These are phyloP conservation scores for Acropora tenuis DNA, from an alignment of 64 coral and sea anemone genomes.

Conservation along the genomic window DNA sequence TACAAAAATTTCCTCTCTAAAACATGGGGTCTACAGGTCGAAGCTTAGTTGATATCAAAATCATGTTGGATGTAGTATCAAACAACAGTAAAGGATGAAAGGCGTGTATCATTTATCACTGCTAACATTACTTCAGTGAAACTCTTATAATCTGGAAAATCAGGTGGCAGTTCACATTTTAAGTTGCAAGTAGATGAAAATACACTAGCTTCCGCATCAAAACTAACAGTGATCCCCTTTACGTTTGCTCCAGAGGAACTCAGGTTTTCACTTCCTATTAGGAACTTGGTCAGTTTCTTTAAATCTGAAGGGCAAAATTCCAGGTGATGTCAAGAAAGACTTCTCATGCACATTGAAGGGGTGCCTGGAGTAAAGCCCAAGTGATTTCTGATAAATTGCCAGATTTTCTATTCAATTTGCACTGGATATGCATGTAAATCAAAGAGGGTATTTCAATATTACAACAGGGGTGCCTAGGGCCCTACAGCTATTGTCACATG, in stretches of 20 bases:
- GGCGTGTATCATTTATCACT: background rate
- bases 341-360: background rate
- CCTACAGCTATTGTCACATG: too few species aligned
- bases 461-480: too few species aligned
- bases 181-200: background rate
- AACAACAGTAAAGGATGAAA: background rate
- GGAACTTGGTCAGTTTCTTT: background rate
- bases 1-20: too few species aligned
- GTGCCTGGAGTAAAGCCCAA: too few species aligned
- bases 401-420: too few species aligned
- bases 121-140: background rate
- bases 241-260: background rate
- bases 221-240: background rate
- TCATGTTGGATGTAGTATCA: background rate
- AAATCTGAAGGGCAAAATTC: background rate
- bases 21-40: too few species aligned
- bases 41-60: too few species aligned
- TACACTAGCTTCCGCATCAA: background rate
- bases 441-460: too few species aligned
- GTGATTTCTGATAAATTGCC: too few species aligned
- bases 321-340: background rate
- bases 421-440: too few species aligned
- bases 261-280: background rate
- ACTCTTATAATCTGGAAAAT: background rate
- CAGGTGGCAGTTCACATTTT: background rate